phyloP scores from a whole-genome alignment of 2,888 invertebrate genomes.

The Drosophila mayaguana region DNA sequence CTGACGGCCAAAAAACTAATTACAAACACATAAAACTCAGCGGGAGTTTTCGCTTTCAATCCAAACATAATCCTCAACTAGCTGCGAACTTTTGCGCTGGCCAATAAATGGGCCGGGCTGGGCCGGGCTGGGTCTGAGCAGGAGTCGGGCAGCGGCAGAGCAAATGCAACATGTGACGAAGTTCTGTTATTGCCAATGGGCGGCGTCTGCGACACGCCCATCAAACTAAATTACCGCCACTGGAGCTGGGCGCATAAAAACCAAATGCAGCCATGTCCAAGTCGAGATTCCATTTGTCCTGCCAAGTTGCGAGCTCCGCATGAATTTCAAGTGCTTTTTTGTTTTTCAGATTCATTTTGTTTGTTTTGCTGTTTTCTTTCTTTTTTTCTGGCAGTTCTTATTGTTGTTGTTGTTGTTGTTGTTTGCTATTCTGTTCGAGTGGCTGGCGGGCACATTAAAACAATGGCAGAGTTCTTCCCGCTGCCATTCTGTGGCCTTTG shows the following conservation, averaged over 20 bases:
- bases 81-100: slow-evolving; percentile 49
- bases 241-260: slow-evolving; percentile 48
- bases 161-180: slow-evolving; percentile 72
- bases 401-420: too few species aligned
- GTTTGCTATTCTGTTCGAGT: slow-evolving; percentile 19
- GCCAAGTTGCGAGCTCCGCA: slow-evolving; percentile 49
- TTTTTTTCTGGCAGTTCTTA: background rate
- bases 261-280: slow-evolving; percentile 53
- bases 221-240: slow-evolving; percentile 76
- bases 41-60: slow-evolving; percentile 34
- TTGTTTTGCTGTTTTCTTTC: background rate
- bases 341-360: slow-evolving; percentile 20
- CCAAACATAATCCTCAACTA: slow-evolving; percentile 54
- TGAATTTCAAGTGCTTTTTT: slow-evolving; percentile 65
- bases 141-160: background rate
- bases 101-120: slow-evolving; percentile 29
- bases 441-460: slow-evolving; percentile 58
- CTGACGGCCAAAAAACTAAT: slow-evolving; percentile 73
- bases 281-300: slow-evolving; percentile 38
- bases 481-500: slow-evolving; percentile 63
- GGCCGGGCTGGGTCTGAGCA: background rate
- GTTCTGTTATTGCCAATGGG: slow-evolving; percentile 50
- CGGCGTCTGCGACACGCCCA: slow-evolving; percentile 72
- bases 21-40: slow-evolving; percentile 79
- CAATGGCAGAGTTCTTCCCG: slow-evolving; percentile 43